phyloP scores from a whole-genome alignment of 2,113 vertebrate species.

The Leucosticte australis region DNA sequence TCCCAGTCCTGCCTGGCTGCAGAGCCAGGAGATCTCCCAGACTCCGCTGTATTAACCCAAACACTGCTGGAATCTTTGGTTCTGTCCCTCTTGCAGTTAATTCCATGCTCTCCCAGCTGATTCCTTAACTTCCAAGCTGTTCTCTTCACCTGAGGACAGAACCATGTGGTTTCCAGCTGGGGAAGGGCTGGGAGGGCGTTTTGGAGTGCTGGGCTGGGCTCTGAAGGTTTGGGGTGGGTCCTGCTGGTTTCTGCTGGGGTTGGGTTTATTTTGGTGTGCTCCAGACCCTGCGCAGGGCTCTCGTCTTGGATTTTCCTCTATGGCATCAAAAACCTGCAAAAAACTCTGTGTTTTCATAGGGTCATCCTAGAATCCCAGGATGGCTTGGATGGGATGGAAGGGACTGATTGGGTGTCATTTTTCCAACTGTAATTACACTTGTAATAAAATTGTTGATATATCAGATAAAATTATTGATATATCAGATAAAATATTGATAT shows the following conservation, averaged over 20 bases:
- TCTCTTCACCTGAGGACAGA: neutral
- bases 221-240: neutral
- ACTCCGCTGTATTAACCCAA: neutral
- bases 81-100: neutral
- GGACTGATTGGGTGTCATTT: neutral
- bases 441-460: neutral
- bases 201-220: neutral
- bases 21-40: neutral
- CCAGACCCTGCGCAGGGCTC: too few species aligned
- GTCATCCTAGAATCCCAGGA: neutral
- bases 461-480: neutral
- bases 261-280: rapidly evolving
- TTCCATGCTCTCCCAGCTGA: neutral
- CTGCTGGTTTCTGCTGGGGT: neutral
- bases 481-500: neutral
- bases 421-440: neutral
- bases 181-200: rapidly evolving
- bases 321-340: neutral
- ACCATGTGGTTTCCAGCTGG: rapidly evolving
- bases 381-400: neutral
- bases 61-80: rapidly evolving
- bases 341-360: rapidly evolving
- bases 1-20: neutral
- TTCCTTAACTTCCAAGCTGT: neutral
- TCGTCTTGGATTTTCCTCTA: rapidly evolving